A percentile compares a stretch with the other conserved stretches of the same genome.
phyloP scores from a whole-genome alignment of 2,797 vertebrate genomes.

The Sternotherus odoratus region DNA sequence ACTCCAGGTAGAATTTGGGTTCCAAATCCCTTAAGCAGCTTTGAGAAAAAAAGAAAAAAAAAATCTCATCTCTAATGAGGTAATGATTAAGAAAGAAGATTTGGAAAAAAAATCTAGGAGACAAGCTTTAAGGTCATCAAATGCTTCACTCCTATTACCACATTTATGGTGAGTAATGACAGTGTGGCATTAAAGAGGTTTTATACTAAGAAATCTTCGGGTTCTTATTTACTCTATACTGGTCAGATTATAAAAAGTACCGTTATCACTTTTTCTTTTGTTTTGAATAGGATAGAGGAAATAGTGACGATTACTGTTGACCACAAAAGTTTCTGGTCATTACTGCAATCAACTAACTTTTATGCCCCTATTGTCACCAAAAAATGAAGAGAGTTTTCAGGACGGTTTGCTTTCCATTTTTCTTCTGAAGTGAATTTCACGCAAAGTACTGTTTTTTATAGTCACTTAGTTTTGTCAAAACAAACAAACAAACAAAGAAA shows the following conservation, averaged over 20 bases:
- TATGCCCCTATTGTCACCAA: background rate
- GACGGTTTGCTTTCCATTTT: background rate
- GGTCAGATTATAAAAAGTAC: background rate
- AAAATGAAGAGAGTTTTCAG: background rate
- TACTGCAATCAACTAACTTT: background rate
- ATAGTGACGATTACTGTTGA: background rate
- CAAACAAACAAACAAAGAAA: no score
- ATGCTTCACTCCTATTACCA: background rate
- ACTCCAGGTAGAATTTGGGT: background rate
- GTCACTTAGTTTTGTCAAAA: background rate
- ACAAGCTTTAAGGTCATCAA: fast-evolving
- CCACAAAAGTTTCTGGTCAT: background rate
- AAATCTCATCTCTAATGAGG: background rate
- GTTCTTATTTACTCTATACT: background rate
- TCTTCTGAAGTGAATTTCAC: background rate
- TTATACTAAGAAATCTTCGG: background rate
- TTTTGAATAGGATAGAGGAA: background rate
- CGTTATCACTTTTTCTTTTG: background rate
- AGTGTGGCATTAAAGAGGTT: background rate
- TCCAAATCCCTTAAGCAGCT: background rate
- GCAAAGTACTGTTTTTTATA: background rate
- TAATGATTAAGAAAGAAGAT: background rate
- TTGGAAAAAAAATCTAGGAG: background rate
- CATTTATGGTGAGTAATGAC: background rate
- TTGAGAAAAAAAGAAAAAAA: background rate